Evolutionary conservation across 2,113 vertebrate genomes (phyloP), one percentile per base, ranked within the genome.

Genomic region (Gobius niger): DNA sequence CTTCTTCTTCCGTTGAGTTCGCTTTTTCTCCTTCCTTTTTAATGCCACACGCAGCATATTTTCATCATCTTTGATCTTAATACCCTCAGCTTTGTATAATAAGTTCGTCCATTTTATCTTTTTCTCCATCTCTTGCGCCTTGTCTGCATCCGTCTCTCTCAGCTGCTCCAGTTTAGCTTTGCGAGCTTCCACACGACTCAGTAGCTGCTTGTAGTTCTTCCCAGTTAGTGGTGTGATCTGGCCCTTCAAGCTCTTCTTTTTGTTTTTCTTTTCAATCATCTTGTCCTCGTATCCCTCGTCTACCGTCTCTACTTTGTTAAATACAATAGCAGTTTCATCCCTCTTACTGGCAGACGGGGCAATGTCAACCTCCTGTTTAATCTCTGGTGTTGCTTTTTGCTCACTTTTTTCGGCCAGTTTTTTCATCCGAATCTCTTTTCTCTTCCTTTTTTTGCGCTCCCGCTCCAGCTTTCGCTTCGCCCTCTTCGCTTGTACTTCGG

Each of bases 141-240:
- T 94, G 47, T 72, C 83, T 56, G 90, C 88, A 0, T 98, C 95
- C 59, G 81, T 95, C 51, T 88, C 93, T 64, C 88, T 91, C 63
- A 99, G 93, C 53, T 93, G 81, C 57, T 96, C 94, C 80, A 99
- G 78, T 68, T 91, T 94, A 1, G 56, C 89, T 51, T 92, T 96
- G 74, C 95, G 93, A 0, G 82, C 88, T 72, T 94, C 94, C 70
- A 99, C 84, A 1, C 96, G 92, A 63, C 76, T 91, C 64, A 99
- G 92, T 77, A 98, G 93, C 90, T 98, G 96, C 80, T 96, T 96
- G 88, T 95, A 98, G 89, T 98, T 99, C 70, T 74, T 96, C 12
- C 98, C 98, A 0, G 93, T 95, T 70, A 99, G 90, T 0, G 98
- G 96, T 0, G 96, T 95, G 9, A 97, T 81, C 4, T 93, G 91